These are phyloP conservation scores for Eulemur albifrons DNA, from an alignment of 2,797 vertebrate genomes.

Conservation along the genomic window DNA sequence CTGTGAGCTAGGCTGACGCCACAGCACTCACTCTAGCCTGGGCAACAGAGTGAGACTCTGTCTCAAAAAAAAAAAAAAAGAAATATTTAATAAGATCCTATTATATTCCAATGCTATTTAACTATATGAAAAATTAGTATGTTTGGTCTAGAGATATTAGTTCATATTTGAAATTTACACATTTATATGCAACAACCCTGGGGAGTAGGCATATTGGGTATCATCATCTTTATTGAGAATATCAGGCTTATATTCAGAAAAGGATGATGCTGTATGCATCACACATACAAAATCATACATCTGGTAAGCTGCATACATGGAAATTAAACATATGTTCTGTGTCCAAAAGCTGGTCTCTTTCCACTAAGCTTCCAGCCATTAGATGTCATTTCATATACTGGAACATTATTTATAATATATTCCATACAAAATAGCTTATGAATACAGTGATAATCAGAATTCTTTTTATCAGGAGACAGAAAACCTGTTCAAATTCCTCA, in stretches of 20 bases:
- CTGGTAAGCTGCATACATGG: neutral
- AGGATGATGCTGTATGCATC: neutral
- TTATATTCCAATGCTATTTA: neutral
- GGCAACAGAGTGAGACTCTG: too few species aligned
- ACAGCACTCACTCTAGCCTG: too few species aligned
- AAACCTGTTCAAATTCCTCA: neutral
- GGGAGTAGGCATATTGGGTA: neutral
- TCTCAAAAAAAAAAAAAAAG: neutral
- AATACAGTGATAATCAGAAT: neutral
- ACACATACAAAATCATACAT: neutral
- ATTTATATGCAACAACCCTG: neutral
- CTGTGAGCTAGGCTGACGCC: too few species aligned
- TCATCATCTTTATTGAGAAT: neutral
- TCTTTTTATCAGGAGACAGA: neutral
- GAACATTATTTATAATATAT: neutral
- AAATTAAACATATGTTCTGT: neutral
- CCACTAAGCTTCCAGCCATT: neutral
- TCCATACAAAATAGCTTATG: neutral
- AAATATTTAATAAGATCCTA: neutral
- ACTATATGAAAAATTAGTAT: neutral
- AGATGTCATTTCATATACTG: neutral
- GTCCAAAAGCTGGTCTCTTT: neutral
- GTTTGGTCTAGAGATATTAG: neutral
- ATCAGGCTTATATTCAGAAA: neutral
- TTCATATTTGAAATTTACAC: neutral